phyloP scores from a whole-genome alignment of 2,113 vertebrate genomes.

The Martes martes region DNA sequence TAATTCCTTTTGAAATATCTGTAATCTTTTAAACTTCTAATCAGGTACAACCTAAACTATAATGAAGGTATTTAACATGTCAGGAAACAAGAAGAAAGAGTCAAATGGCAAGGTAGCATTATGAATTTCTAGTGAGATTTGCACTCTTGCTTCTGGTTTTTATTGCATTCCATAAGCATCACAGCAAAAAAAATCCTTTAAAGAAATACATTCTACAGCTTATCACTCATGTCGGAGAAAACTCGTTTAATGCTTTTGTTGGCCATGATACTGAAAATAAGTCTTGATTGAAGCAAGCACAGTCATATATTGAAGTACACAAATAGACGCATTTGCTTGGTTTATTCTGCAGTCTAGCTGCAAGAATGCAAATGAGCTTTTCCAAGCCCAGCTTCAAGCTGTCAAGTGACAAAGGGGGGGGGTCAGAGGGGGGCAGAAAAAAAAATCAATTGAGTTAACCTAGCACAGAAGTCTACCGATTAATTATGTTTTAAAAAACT shows the following conservation, averaged over 20 bases:
- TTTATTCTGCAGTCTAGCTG: conserved; percentile 47
- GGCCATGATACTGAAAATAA: conserved; percentile 64
- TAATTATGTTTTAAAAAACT: conserved; percentile 66
- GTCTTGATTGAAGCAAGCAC: conserved; percentile 65
- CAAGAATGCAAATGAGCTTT: conserved; percentile 68
- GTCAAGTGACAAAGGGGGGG: conserved; percentile 52
- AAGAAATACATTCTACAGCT: conserved; percentile 45
- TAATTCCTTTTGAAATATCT: conserved; percentile 37
- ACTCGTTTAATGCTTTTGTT: conserved; percentile 62
- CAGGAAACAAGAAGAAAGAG: conserved; percentile 35
- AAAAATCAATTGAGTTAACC: conserved; percentile 59
- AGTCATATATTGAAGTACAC: conserved; percentile 61
- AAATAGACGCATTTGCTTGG: conserved; percentile 49
- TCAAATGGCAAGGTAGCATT: background rate
- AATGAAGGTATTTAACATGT: conserved; percentile 61
- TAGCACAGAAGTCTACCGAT: conserved; percentile 59
- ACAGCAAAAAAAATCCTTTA: background rate
- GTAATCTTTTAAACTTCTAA: conserved; percentile 65
- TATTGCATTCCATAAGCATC: background rate
- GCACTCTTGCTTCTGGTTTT: background rate
- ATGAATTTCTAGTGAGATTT: conserved; percentile 43
- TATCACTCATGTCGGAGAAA: conserved; percentile 57
- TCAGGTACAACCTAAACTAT: conserved; percentile 50
- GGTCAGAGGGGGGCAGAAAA: background rate
- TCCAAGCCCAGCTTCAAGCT: conserved; percentile 58